Conservation (phyloP, 2,797 vertebrate species). For the Falco berigora region DNA sequence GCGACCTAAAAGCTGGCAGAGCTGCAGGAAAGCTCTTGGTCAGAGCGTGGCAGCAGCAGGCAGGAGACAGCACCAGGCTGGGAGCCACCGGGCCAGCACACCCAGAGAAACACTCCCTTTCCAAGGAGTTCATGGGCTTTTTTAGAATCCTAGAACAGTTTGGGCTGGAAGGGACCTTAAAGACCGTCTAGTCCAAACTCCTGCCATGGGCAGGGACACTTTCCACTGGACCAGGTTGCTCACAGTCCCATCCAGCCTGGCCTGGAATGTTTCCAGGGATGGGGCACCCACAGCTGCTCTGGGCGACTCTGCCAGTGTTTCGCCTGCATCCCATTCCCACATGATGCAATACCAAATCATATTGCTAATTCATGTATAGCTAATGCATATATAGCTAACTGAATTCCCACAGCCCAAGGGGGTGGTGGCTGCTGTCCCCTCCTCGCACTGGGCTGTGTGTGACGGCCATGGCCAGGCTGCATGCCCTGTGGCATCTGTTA, state of each 20-base stretch:
- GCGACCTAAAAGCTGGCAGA: neutral
- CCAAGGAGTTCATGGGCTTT: fast-evolving
- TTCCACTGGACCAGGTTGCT: fast-evolving
- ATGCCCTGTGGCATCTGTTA: fast-evolving
- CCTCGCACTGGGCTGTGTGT: neutral
- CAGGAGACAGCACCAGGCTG: neutral
- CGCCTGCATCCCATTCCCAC: neutral
- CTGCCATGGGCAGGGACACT: neutral
- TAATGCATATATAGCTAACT: neutral
- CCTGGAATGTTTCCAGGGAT: neutral
- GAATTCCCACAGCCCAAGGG: neutral
- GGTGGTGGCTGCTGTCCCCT: neutral
- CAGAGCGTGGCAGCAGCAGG: neutral
- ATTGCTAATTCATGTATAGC: neutral
- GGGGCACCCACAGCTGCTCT: no score
- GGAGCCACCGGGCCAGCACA: neutral
- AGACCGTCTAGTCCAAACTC: neutral
- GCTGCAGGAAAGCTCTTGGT: neutral
- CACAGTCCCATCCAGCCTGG: neutral
- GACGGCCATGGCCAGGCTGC: neutral
- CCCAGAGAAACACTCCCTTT: fast-evolving
- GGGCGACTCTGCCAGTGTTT: neutral
- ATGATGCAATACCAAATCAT: no score
- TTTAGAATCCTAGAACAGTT: fast-evolving
- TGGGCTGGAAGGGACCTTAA: neutral